Conservation (phyloP, 1,140 invertebrate species). For the Paralvinella palmiformis region DNA sequence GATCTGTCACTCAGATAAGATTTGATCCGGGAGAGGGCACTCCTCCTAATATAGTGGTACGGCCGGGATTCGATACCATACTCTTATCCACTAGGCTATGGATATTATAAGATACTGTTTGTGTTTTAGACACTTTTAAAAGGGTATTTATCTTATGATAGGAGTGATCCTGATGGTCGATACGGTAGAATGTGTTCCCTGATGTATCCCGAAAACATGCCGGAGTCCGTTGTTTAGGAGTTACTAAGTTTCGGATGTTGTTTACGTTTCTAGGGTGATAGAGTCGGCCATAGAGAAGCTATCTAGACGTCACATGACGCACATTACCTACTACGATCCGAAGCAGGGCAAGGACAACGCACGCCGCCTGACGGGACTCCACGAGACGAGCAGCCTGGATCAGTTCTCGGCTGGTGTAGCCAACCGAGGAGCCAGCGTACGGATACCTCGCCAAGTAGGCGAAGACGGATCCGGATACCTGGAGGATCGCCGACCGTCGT, state of each 20-base stretch:
- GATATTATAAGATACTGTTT: no score
- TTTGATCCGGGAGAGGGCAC: no score
- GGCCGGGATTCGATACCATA: no score
- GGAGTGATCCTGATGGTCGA: no score
- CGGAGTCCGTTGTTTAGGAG: no score
- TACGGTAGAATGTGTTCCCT: no score
- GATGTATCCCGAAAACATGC: no score
- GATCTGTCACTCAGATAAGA: no score
- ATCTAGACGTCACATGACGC: conserved; percentile 69
- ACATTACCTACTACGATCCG: conserved; percentile 82
- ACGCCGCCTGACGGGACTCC: conserved; percentile 41
- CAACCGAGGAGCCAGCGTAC: conserved; percentile 52
- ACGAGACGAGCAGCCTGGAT: conserved; percentile 41
- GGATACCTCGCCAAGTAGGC: conserved; percentile 55
- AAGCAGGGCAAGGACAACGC: conserved; percentile 44
- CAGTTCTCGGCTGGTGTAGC: conserved; percentile 53
- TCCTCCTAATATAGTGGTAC: no score
- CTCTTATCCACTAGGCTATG: no score
- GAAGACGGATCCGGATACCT: conserved; percentile 86
- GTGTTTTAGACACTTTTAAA: no score
- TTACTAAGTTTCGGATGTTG: neutral
- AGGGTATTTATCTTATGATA: no score
- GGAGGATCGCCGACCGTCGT: conserved; percentile 86
- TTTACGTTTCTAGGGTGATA: conserved; percentile 31
- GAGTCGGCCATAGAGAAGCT: conserved; percentile 62